These are phyloP conservation scores for Papilio protenor DNA, from an alignment of 2,888 invertebrate species.

Conservation along the genomic window DNA sequence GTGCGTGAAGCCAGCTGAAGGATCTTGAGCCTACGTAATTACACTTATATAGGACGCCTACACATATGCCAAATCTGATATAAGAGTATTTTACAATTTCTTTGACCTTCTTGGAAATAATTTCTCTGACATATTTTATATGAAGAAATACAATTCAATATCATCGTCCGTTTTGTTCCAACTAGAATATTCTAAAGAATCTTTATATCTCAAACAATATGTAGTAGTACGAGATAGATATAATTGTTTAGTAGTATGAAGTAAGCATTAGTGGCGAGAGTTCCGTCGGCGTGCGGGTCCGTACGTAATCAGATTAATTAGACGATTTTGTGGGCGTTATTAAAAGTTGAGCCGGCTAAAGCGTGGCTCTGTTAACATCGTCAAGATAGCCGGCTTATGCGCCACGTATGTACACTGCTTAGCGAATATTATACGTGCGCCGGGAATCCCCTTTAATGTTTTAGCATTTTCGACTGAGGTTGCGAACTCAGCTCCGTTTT, in stretches of 20 bases:
- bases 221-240: constrained; percentile 49
- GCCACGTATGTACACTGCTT: constrained; percentile 75
- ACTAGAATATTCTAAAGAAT: background rate
- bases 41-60: constrained; percentile 66
- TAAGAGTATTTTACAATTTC: constrained; percentile 56
- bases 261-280: constrained; percentile 75
- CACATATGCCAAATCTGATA: constrained; percentile 62
- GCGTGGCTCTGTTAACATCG: constrained; percentile 74
- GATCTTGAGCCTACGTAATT: constrained; percentile 65
- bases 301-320: constrained; percentile 82
- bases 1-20: constrained; percentile 66
- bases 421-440: constrained; percentile 80
- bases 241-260: constrained; percentile 76
- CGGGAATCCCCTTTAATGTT: constrained; percentile 81
- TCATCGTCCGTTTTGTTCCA: background rate
- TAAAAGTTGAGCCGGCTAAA: constrained; percentile 82
- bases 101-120: constrained; percentile 47
- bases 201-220: background rate
- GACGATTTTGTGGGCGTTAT: constrained; percentile 81
- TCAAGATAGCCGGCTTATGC: constrained; percentile 80
- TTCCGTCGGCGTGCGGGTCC: constrained; percentile 70
- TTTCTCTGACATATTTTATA: background rate
- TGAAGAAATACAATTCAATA: background rate
- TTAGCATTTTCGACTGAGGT: constrained; percentile 83
- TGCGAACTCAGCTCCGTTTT: constrained; percentile 81